These are phyloP conservation scores for Cotesia chilonis DNA, from an alignment of 1,140 invertebrate species.

Conservation along the genomic window DNA sequence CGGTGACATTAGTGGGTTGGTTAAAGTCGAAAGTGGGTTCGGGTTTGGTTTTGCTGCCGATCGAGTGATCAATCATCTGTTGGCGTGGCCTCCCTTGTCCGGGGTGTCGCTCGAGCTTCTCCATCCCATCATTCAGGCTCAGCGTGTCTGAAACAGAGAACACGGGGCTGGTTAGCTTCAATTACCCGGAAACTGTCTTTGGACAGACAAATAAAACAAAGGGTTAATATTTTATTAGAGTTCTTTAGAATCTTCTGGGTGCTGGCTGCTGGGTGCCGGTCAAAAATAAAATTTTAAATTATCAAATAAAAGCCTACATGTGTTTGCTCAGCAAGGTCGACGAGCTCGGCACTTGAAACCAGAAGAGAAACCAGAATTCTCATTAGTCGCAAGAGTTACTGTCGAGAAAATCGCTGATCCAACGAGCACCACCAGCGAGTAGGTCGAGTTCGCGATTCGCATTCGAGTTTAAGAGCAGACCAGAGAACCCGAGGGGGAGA, in stretches of 20 bases:
- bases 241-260: too few relatives aligned
- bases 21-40: constrained; percentile 78
- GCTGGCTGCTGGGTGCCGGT: neutral
- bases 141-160: constrained; percentile 58
- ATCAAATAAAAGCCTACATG: neutral
- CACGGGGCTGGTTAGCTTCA: neutral
- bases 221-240: neutral
- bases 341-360: constrained; percentile 12
- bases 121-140: constrained; percentile 61
- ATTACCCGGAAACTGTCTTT: too few relatives aligned
- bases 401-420: constrained; percentile 39
- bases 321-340: constrained; percentile 5
- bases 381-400: constrained; percentile 40
- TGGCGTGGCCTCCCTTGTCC: constrained; percentile 58
- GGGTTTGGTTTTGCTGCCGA: constrained; percentile 53
- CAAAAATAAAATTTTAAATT: neutral
- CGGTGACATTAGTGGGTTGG: constrained; percentile 81
- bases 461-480: neutral
- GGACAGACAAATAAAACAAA: too few relatives aligned
- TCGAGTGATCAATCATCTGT: constrained; percentile 57
- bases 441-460: constrained; percentile 33
- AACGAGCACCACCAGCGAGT: constrained; percentile 29
- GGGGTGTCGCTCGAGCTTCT: constrained; percentile 56
- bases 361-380: constrained; percentile 37
- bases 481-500: neutral